Percentiles rank a stretch among this genome's conserved stretches.
Evolutionary conservation across 2,797 vertebrate genomes (phyloP).

Genomic region (Falco cherrug): DNA sequence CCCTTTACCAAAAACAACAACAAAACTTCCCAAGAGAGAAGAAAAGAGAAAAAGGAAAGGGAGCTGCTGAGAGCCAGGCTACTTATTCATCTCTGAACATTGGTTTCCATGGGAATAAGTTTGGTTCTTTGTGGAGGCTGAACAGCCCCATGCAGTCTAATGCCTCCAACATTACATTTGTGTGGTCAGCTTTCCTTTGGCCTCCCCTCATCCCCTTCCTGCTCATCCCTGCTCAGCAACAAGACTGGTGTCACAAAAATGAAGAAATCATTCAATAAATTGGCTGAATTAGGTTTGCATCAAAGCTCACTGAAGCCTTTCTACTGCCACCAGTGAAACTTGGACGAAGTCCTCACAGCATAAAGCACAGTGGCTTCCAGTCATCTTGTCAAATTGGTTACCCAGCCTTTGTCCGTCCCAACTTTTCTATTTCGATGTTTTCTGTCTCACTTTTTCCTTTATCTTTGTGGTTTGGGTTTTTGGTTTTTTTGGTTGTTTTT

Average conservation of each 20-base stretch:
- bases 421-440: neutral
- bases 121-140: conserved; percentile 66
- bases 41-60: conserved; percentile 68
- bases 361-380: conserved; percentile 26
- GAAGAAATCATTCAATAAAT: conserved; percentile 52
- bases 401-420: neutral
- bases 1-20: conserved; percentile 56
- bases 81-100: conserved; percentile 56
- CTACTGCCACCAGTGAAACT: neutral
- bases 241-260: conserved; percentile 32
- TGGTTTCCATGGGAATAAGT: conserved; percentile 79
- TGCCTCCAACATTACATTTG: conserved; percentile 54
- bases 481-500: neutral
- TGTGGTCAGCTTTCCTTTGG: conserved; percentile 69
- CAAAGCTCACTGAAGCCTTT: conserved; percentile 32
- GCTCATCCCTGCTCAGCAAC: conserved; percentile 54
- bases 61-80: conserved; percentile 60
- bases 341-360: neutral
- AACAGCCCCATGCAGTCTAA: conserved; percentile 41
- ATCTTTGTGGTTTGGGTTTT: neutral
- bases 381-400: neutral
- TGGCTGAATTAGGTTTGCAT: conserved; percentile 41
- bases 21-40: conserved; percentile 69
- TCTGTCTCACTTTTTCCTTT: neutral
- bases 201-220: neutral